A percentile compares a stretch with the other conserved stretches of the same genome.
These are phyloP conservation scores for Peribatodes rhomboidaria DNA, from an alignment of 2,888 invertebrate genomes.

Conservation along the genomic window DNA sequence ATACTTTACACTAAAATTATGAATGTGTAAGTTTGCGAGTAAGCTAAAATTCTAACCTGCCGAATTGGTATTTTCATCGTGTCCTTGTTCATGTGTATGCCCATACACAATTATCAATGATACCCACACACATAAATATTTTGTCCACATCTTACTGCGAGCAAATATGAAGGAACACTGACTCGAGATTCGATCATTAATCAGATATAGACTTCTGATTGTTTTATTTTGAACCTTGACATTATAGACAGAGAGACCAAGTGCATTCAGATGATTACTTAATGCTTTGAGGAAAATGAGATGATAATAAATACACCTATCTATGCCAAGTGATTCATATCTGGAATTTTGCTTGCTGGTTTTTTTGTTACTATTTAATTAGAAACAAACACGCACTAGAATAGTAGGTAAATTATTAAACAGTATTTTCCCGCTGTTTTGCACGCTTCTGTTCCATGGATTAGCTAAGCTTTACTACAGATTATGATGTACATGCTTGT, in stretches of 20 bases:
- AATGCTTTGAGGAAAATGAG: constrained; percentile 1
- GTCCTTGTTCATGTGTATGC: background rate
- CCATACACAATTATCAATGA: background rate
- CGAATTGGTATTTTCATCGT: background rate
- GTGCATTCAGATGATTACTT: background rate
- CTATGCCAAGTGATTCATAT: background rate
- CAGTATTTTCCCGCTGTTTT: too few relatives aligned
- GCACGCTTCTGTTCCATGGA: too few relatives aligned
- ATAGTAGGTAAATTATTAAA: too few relatives aligned
- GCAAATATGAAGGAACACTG: constrained; percentile 5
- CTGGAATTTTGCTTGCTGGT: background rate
- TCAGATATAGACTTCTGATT: background rate
- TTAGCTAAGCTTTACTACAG: too few relatives aligned
- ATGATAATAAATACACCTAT: background rate
- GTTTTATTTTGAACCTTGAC: constrained; percentile 2
- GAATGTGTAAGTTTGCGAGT: too few relatives aligned
- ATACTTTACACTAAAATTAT: too few relatives aligned
- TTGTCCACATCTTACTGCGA: constrained; percentile 9
- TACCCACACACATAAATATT: background rate
- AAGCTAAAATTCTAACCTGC: background rate
- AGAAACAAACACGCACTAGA: too few relatives aligned
- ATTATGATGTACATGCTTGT: too few relatives aligned
- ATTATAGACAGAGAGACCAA: background rate
- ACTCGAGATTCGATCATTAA: background rate
- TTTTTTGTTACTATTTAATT: too few relatives aligned